These are phyloP conservation scores for Lasaia peninsularis DNA, from an alignment of 1,140 invertebrate species.

Conservation along the genomic window DNA sequence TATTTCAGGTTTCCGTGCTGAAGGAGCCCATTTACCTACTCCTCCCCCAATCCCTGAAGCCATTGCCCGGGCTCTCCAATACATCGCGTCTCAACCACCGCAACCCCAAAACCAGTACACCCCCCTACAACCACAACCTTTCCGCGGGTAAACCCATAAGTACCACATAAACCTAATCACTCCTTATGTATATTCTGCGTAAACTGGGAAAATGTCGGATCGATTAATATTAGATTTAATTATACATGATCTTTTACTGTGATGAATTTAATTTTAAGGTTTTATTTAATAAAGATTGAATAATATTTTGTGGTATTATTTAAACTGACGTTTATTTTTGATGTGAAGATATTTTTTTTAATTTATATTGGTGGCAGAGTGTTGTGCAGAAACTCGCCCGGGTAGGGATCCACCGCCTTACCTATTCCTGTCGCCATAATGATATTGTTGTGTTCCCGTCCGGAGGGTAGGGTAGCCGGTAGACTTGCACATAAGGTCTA, in stretches of 20 bases:
- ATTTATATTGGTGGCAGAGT: no score
- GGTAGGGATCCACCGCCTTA: no score
- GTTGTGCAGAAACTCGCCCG: no score
- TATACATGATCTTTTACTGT: slow-evolving; percentile 49
- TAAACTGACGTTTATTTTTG: no score
- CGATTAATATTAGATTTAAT: slow-evolving; percentile 39
- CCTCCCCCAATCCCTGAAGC: slow-evolving; percentile 83
- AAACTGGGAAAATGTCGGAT: slow-evolving; percentile 23
- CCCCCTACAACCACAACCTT: slow-evolving; percentile 23
- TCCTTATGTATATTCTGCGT: background rate
- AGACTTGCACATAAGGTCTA: no score
- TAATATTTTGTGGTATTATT: slow-evolving; percentile 20
- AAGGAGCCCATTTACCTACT: slow-evolving; percentile 81
- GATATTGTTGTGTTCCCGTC: no score
- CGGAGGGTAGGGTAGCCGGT: no score
- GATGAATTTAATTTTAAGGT: slow-evolving; percentile 59
- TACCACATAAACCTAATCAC: background rate
- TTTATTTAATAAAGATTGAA: slow-evolving; percentile 38
- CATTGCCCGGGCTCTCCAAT: slow-evolving; percentile 79
- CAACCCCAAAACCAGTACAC: slow-evolving; percentile 35
- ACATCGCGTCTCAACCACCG: slow-evolving; percentile 69
- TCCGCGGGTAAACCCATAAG: slow-evolving; percentile 41
- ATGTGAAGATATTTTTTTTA: no score
- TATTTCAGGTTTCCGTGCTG: slow-evolving; percentile 77
- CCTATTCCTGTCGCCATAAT: no score